phyloP scores from a whole-genome alignment of 2,888 invertebrate genomes.

The Galerucella calmariensis region DNA sequence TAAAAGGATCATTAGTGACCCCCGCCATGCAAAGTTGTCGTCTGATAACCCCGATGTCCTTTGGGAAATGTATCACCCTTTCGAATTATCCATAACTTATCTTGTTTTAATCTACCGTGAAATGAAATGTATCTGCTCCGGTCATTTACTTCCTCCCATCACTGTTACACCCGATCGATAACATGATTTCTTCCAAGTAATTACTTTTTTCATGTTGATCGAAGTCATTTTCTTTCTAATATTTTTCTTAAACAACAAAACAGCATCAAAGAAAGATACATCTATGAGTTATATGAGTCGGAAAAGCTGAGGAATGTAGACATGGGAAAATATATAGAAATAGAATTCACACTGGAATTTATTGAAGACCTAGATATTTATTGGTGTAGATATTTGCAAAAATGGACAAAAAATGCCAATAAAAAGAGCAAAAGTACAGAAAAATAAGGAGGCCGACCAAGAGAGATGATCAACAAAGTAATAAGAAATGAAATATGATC shows the following conservation, averaged over 20 bases:
- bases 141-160: conserved; percentile 39
- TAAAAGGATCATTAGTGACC: conserved; percentile 33
- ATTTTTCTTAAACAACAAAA: not conserved
- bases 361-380: no score
- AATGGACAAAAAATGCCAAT: no score
- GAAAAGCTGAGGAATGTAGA: no score
- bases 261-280: no score
- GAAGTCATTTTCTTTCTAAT: not conserved
- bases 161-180: not conserved
- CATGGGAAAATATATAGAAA: no score
- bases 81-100: conserved; percentile 66
- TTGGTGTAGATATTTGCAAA: no score
- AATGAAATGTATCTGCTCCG: conserved; percentile 62
- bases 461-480: no score
- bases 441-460: no score
- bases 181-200: not conserved
- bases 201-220: not conserved
- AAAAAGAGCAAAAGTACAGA: no score
- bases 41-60: conserved; percentile 50
- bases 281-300: no score
- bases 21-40: conserved; percentile 30
- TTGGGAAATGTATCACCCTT: conserved; percentile 66
- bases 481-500: no score
- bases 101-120: conserved; percentile 67
- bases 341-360: no score